A percentile compares a stretch with the other conserved stretches of the same genome.
Conservation (phyloP, 2,797 vertebrate genomes). For the Chiloscyllium punctatum region DNA sequence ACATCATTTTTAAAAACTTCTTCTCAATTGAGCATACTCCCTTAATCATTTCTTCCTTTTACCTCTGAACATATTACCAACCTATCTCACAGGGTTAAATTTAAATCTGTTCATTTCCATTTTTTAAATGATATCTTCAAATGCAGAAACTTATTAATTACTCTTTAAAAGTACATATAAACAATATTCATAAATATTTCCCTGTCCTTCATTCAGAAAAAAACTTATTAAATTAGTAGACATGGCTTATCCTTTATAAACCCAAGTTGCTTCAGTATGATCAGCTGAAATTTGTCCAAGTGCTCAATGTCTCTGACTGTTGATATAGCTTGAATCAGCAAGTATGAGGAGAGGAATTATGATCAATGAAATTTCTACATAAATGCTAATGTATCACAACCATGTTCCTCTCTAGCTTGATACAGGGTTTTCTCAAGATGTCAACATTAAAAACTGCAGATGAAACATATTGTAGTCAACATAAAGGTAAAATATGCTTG, state of each 20-base stretch:
- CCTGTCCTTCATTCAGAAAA: not conserved
- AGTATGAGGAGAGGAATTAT: not conserved
- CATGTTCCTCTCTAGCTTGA: not conserved
- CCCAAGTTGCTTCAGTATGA: not conserved
- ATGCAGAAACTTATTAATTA: not conserved
- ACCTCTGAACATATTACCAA: not conserved
- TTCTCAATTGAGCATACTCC: not conserved
- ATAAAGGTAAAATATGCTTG: not conserved
- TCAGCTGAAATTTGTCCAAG: not conserved
- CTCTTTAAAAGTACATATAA: not conserved
- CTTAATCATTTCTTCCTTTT: not conserved
- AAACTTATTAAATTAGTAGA: not conserved
- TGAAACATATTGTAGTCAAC: not conserved
- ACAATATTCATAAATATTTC: not conserved
- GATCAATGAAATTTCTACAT: not conserved
- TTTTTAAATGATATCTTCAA: not conserved
- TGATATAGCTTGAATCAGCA: not conserved
- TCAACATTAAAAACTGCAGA: not conserved
- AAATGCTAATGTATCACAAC: not conserved
- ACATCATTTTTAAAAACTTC: not conserved
- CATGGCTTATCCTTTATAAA: not conserved
- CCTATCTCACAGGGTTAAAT: not conserved
- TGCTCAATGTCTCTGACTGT: not conserved
- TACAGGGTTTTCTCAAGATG: not conserved
- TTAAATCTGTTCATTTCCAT: not conserved